Percentiles rank a stretch among this genome's conserved stretches.
Conservation (phyloP, 2,888 invertebrate genomes). For the Magallana nippona region DNA sequence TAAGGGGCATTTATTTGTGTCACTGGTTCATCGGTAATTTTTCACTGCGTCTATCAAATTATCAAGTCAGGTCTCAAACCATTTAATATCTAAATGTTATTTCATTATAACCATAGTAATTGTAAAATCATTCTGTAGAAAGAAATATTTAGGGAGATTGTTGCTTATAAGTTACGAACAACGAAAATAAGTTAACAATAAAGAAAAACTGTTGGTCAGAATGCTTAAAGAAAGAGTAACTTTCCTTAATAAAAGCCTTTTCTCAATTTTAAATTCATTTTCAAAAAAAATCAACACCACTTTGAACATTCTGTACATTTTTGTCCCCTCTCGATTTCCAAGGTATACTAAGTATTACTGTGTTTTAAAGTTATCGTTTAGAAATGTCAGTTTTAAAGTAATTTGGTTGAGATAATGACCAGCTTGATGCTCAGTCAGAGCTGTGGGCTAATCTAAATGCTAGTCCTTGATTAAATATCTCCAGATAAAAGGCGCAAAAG, state of each 20-base stretch:
- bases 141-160: too few relatives aligned
- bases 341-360: too few relatives aligned
- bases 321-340: background rate
- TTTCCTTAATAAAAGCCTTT: too few relatives aligned
- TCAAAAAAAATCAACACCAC: conserved; percentile 1
- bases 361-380: background rate
- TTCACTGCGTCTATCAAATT: background rate
- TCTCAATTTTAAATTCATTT: too few relatives aligned
- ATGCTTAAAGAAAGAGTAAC: too few relatives aligned
- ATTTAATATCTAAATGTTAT: too few relatives aligned
- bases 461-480: conserved; percentile 33
- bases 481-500: conserved; percentile 16
- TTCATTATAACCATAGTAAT: too few relatives aligned
- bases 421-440: background rate
- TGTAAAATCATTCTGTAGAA: too few relatives aligned
- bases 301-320: conserved; percentile 22
- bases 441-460: conserved; percentile 16
- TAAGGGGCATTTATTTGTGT: conserved; percentile 22
- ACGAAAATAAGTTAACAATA: too few relatives aligned
- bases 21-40: conserved; percentile 6
- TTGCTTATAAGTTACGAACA: too few relatives aligned
- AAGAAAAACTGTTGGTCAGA: too few relatives aligned
- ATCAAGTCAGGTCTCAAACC: background rate
- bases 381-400: background rate
- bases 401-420: background rate